These are phyloP conservation scores for Tinamus major DNA, from an alignment of 2,797 vertebrate species.

Conservation along the genomic window DNA sequence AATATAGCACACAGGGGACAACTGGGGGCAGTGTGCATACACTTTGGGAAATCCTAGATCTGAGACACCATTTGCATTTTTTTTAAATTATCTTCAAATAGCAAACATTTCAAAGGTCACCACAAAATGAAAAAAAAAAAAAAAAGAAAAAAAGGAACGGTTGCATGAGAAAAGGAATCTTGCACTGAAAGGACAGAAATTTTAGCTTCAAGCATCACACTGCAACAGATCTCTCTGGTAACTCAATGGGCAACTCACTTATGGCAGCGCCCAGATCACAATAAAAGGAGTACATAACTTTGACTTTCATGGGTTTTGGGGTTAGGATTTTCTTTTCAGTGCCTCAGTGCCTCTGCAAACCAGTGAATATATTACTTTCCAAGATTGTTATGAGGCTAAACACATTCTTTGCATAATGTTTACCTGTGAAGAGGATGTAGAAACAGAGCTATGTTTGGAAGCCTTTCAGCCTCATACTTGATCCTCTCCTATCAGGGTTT, in stretches of 20 bases:
- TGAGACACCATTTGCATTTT: not conserved
- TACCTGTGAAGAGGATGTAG: not conserved
- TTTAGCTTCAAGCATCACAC: not conserved
- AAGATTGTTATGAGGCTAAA: not conserved
- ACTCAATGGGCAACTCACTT: not conserved
- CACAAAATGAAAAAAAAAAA: not conserved
- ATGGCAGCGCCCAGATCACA: not conserved
- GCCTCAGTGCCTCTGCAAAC: not conserved
- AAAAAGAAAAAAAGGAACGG: not conserved
- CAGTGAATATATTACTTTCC: not conserved
- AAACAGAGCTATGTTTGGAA: not conserved
- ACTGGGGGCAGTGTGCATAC: not conserved
- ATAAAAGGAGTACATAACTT: not conserved
- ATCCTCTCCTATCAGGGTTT: not conserved
- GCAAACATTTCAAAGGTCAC: not conserved
- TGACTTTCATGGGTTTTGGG: not conserved
- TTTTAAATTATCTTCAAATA: not conserved
- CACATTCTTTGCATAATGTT: not conserved
- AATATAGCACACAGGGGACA: not conserved
- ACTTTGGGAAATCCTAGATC: not conserved
- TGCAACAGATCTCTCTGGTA: not conserved
- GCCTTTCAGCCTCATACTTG: not conserved
- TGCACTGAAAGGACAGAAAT: not conserved
- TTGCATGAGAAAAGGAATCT: not conserved
- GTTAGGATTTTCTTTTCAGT: not conserved